Conservation (phyloP, 2,113 vertebrate genomes). For the Grammatotria lemairii region DNA sequence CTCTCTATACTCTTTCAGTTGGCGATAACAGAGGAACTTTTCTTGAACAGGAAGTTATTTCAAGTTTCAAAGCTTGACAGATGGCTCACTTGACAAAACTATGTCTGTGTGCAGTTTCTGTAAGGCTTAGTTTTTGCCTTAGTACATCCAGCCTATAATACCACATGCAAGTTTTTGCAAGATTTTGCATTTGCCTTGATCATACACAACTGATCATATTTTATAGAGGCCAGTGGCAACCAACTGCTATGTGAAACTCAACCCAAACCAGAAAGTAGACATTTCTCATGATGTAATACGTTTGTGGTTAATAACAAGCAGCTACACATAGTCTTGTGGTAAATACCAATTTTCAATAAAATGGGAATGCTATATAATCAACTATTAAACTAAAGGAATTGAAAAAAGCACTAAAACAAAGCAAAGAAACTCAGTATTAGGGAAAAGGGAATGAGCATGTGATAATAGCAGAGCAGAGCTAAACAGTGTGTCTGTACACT, state of each 20-base stretch:
- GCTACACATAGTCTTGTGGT: background rate
- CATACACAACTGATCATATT: background rate
- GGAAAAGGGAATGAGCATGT: background rate
- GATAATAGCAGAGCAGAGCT: conserved; percentile 20
- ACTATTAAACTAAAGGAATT: background rate
- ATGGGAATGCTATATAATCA: background rate
- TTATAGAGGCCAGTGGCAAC: background rate
- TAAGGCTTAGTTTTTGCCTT: background rate
- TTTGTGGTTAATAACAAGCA: background rate
- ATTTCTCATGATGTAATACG: background rate
- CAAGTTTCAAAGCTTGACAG: background rate
- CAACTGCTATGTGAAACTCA: background rate
- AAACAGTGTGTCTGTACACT: conserved; percentile 29
- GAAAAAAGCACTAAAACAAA: background rate
- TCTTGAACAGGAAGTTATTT: background rate
- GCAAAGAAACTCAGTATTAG: background rate
- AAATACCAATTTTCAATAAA: background rate
- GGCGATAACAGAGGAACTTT: background rate
- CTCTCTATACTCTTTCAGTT: background rate
- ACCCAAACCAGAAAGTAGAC: background rate
- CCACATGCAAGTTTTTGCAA: background rate
- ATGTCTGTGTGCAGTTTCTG: background rate
- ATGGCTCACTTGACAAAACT: background rate
- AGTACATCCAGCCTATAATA: background rate
- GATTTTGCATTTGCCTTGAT: background rate